Evolutionary conservation across 2,888 invertebrate genomes (phyloP).

Genomic region (Calameuta filiformis): DNA sequence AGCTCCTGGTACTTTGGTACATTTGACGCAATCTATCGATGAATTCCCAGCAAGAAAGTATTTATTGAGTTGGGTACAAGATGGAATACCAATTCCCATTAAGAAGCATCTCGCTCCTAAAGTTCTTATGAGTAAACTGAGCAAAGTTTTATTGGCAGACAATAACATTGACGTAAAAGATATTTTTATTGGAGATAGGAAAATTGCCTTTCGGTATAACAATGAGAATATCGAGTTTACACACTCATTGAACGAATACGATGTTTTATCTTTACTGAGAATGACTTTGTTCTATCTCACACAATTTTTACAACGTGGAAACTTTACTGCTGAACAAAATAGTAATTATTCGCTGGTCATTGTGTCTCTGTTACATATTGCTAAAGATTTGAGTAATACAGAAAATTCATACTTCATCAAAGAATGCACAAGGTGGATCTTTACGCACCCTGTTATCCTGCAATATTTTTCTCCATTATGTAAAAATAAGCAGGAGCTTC

Average conservation of each 20-base stretch:
- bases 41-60: conserved; percentile 67
- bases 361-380: conserved; percentile 43
- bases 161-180: conserved; percentile 57
- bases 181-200: conserved; percentile 53
- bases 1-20: conserved; percentile 68
- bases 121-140: conserved; percentile 62
- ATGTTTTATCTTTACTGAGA: conserved; percentile 29
- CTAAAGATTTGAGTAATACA: conserved; percentile 28
- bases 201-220: conserved; percentile 32
- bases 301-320: conserved; percentile 41
- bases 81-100: conserved; percentile 56
- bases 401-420: conserved; percentile 33
- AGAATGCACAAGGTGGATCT: conserved; percentile 54
- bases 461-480: conserved; percentile 60
- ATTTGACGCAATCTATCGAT: conserved; percentile 67
- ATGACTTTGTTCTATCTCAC: conserved; percentile 56
- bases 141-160: conserved; percentile 64
- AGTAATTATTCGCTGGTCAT: conserved; percentile 43
- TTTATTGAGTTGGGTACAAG: conserved; percentile 68
- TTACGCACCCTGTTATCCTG: conserved; percentile 64
- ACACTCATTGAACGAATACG: conserved; percentile 27
- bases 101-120: conserved; percentile 61
- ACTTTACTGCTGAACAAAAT: conserved; percentile 36
- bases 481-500: conserved; percentile 40
- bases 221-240: conserved; percentile 31